Evolutionary conservation across 1,140 invertebrate species (phyloP).

Genomic region (Panonychus citri): DNA sequence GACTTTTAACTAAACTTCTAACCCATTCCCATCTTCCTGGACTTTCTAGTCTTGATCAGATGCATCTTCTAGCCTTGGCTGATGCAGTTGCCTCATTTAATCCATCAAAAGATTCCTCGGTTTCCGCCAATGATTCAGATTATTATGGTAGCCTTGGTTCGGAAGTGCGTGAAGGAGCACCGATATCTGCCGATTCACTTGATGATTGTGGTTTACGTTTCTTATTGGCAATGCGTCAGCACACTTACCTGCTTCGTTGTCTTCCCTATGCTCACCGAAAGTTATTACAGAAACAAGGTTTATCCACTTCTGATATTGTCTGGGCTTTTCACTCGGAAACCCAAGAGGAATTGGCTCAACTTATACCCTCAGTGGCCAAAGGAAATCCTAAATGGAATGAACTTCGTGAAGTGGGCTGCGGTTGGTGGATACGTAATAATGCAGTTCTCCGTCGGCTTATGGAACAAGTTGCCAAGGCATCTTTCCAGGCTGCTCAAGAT

Average conservation of each 20-base stretch:
- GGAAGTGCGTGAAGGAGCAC: not conserved
- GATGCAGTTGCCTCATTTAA: conserved; percentile 73
- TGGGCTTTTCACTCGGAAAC: conserved; percentile 99
- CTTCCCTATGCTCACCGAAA: conserved; percentile 65
- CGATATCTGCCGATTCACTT: conserved; percentile 41
- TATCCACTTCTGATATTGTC: conserved; percentile 74
- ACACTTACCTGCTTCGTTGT: conserved; percentile 76
- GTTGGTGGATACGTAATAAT: conserved; percentile 86
- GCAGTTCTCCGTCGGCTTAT: conserved; percentile 55
- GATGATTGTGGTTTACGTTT: conserved; percentile 95
- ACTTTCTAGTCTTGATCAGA: conserved; percentile 88
- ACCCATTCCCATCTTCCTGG: conserved; percentile 92
- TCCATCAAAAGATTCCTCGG: conserved; percentile 10
- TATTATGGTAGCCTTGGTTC: not conserved
- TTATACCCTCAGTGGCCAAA: conserved; percentile 53
- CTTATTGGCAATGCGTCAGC: conserved; percentile 88
- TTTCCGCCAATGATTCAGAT: not conserved
- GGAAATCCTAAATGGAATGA: conserved; percentile 58
- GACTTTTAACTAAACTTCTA: conserved; percentile 41
- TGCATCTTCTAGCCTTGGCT: conserved; percentile 89
- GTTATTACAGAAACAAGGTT: conserved; percentile 61
- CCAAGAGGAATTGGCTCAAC: conserved; percentile 71
- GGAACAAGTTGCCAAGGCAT: conserved; percentile 68
- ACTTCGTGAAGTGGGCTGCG: conserved; percentile 70
- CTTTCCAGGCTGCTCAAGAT: conserved; percentile 68